Conservation (phyloP, 1,140 invertebrate species). For the Periplaneta americana region DNA sequence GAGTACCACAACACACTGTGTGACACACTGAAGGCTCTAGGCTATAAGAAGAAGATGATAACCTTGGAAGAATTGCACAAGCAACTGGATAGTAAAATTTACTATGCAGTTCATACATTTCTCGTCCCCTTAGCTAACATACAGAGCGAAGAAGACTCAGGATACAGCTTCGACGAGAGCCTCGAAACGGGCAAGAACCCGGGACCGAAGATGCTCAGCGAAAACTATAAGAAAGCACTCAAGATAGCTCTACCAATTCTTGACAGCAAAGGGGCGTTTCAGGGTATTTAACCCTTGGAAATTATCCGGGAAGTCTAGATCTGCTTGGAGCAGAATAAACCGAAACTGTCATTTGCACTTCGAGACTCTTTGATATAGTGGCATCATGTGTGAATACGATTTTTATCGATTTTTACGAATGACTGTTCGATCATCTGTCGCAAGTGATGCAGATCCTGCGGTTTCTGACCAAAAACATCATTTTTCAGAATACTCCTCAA, state of each 20-base stretch:
- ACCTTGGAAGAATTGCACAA: conserved; percentile 34
- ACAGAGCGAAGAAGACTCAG: not conserved
- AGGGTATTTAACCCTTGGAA: too few species aligned
- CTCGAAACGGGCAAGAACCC: too few species aligned
- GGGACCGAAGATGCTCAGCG: not conserved
- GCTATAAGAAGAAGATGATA: conserved; percentile 36
- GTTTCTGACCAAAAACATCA: too few species aligned
- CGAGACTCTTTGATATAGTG: too few species aligned
- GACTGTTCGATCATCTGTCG: too few species aligned
- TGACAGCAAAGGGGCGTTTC: not conserved
- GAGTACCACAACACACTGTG: conserved; percentile 34
- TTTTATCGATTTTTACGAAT: too few species aligned
- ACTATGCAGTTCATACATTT: not conserved
- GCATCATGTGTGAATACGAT: too few species aligned
- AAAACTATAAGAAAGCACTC: not conserved
- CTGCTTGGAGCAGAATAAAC: too few species aligned
- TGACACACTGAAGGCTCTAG: conserved; percentile 33
- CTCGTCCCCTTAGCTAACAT: not conserved
- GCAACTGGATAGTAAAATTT: conserved; percentile 21
- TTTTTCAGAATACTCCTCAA: too few species aligned
- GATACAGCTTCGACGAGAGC: not conserved
- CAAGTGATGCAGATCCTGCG: too few species aligned
- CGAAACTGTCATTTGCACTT: too few species aligned
- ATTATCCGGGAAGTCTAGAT: too few species aligned
- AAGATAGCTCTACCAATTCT: not conserved